Percentiles rank a stretch among this genome's conserved stretches.
These are phyloP conservation scores for Lutjanus erythropterus DNA, from an alignment of 2,113 vertebrate species.

Conservation along the genomic window DNA sequence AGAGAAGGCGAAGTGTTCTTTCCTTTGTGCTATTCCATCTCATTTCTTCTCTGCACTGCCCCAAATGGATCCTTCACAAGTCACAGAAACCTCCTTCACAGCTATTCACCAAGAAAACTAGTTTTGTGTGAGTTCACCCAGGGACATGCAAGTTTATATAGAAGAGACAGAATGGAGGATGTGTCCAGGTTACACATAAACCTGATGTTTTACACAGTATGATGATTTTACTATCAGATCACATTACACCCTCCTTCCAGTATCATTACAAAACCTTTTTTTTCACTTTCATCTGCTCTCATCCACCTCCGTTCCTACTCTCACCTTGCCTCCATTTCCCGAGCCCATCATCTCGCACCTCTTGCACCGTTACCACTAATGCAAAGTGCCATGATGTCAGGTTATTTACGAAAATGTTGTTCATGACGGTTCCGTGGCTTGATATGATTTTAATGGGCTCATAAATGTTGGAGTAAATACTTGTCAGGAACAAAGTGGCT, in stretches of 20 bases:
- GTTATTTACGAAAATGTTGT: constrained; percentile 55
- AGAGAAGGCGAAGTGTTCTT: constrained; percentile 43
- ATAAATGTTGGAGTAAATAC: constrained; percentile 68
- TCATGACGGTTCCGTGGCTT: constrained; percentile 28
- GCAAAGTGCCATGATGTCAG: constrained; percentile 48
- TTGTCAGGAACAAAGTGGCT: constrained; percentile 31
- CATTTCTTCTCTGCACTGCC: constrained; percentile 45
- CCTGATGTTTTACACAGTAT: neutral
- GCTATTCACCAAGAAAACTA: constrained; percentile 45
- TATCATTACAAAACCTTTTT: neutral
- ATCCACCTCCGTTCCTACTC: neutral
- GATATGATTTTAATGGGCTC: constrained; percentile 59
- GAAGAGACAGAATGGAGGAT: neutral
- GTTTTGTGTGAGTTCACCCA: neutral
- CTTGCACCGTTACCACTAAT: constrained; percentile 50
- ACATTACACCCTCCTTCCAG: neutral
- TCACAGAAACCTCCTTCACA: constrained; percentile 50
- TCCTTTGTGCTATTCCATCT: constrained; percentile 65
- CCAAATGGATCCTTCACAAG: constrained; percentile 67
- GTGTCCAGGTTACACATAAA: constrained; percentile 7
- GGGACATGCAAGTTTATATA: neutral
- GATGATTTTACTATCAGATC: neutral
- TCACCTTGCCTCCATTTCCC: neutral
- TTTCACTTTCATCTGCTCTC: neutral
- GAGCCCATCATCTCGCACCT: neutral